These are phyloP conservation scores for Dermolepida albohirtum DNA, from an alignment of 2,888 invertebrate genomes.

Conservation along the genomic window DNA sequence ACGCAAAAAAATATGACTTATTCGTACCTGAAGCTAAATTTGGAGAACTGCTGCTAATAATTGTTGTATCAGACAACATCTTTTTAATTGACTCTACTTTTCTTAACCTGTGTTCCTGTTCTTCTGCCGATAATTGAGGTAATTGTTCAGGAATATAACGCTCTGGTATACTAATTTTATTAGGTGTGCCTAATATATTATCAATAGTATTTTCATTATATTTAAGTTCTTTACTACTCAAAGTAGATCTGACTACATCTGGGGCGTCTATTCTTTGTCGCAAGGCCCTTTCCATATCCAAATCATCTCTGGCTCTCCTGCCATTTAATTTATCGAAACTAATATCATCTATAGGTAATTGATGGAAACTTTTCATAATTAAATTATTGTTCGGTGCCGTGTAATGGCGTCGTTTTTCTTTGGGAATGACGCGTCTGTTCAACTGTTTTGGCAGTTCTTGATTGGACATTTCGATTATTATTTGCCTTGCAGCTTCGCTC, in stretches of 20 bases:
- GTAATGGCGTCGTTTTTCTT: constrained; percentile 86
- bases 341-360: constrained; percentile 57
- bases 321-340: constrained; percentile 57
- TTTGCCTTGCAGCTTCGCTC: constrained; percentile 87
- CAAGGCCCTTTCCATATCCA: constrained; percentile 88
- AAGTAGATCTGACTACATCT: constrained; percentile 87
- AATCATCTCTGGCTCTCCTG: constrained; percentile 82
- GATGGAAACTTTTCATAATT: constrained; percentile 60
- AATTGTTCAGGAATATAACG: constrained; percentile 92
- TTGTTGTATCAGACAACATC: constrained; percentile 83
- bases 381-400: constrained; percentile 79
- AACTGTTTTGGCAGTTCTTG: constrained; percentile 57
- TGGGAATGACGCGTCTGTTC: constrained; percentile 78
- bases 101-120: constrained; percentile 83
- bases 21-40: constrained; percentile 52
- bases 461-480: constrained; percentile 82
- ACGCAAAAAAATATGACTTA: neutral
- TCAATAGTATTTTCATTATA: constrained; percentile 88
- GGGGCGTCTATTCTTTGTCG: constrained; percentile 82
- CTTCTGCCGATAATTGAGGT: constrained; percentile 87
- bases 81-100: constrained; percentile 93
- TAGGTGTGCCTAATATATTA: constrained; percentile 85
- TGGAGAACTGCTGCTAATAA: constrained; percentile 62
- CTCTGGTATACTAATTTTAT: constrained; percentile 92
- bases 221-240: constrained; percentile 74